These are phyloP conservation scores for Drosophila multiciliata DNA, from an alignment of 2,888 invertebrate species.

Conservation along the genomic window DNA sequence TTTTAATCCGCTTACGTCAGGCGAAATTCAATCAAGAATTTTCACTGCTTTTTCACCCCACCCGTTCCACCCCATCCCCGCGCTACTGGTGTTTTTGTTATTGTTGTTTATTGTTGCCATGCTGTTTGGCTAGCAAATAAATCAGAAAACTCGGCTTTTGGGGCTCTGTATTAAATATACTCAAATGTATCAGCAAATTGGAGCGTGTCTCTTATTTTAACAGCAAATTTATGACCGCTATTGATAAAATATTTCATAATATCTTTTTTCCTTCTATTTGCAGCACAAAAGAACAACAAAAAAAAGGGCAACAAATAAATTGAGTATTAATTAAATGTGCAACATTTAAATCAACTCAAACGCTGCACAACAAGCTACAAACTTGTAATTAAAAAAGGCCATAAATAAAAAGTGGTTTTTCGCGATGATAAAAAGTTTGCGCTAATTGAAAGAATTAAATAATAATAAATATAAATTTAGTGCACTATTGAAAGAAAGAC, in stretches of 20 bases:
- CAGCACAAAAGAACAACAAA: slow-evolving; percentile 33
- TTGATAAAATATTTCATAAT: slow-evolving; percentile 55
- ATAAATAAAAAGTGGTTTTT: slow-evolving; percentile 2
- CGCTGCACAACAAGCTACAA: slow-evolving; percentile 14
- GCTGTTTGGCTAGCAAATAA: slow-evolving; percentile 39
- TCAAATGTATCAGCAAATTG: slow-evolving; percentile 37
- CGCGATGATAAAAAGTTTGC: slow-evolving; percentile 29
- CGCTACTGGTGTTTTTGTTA: slow-evolving; percentile 2
- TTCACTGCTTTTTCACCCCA: slow-evolving; percentile 42
- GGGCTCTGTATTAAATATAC: slow-evolving; percentile 43
- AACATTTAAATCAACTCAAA: slow-evolving; percentile 30
- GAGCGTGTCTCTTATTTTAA: slow-evolving; percentile 44
- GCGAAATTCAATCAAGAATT: slow-evolving; percentile 73
- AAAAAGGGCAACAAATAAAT: background rate
- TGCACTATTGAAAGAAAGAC: slow-evolving; percentile 15
- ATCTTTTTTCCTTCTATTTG: slow-evolving; percentile 45
- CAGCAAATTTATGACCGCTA: slow-evolving; percentile 44
- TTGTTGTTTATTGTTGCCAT: slow-evolving; percentile 4
- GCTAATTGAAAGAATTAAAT: slow-evolving; percentile 36
- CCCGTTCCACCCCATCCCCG: background rate
- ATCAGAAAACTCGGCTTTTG: slow-evolving; percentile 51
- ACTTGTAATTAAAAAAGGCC: slow-evolving; percentile 29
- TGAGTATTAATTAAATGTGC: slow-evolving; percentile 41
- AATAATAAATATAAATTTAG: slow-evolving; percentile 10
- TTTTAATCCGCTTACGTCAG: slow-evolving; percentile 77